These are phyloP conservation scores for Drosophila eugracilis DNA, from an alignment of 1,140 invertebrate genomes.

Conservation along the genomic window DNA sequence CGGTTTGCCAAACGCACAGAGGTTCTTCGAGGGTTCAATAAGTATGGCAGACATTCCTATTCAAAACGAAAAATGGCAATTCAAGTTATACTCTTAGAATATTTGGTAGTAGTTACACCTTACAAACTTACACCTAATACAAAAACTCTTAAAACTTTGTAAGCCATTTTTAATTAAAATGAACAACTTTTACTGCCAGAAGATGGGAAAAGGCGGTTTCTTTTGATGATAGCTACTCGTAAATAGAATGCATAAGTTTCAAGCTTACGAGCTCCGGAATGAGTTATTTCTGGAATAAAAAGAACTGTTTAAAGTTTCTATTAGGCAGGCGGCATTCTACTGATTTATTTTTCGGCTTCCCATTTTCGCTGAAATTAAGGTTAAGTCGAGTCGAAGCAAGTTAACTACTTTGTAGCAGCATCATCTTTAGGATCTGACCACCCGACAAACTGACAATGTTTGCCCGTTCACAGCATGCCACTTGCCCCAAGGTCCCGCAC, in stretches of 20 bases:
- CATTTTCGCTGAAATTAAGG: constrained; percentile 1
- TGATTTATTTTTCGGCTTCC: constrained; percentile 10
- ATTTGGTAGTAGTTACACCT: too few species aligned
- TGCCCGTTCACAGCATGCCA: constrained; percentile 28
- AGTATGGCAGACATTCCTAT: neutral
- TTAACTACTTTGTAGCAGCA: constrained; percentile 35
- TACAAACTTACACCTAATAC: too few species aligned
- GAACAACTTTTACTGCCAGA: too few species aligned
- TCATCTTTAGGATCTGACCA: neutral
- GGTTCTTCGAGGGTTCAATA: constrained; percentile 5
- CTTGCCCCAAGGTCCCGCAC: constrained; percentile 21
- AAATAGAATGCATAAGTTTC: too few species aligned
- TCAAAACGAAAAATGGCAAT: too few species aligned
- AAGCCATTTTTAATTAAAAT: too few species aligned
- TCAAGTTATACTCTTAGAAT: too few species aligned
- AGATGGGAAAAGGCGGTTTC: neutral
- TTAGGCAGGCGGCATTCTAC: neutral
- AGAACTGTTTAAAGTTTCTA: neutral
- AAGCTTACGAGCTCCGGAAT: neutral
- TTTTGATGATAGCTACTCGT: neutral
- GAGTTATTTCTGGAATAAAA: neutral
- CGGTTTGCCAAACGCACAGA: constrained; percentile 32
- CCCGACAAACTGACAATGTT: constrained; percentile 48
- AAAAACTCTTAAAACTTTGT: too few species aligned
- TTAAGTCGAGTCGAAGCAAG: neutral